Percentiles rank a stretch among this genome's conserved stretches.
Evolutionary conservation across 2,888 invertebrate genomes (phyloP).

Genomic region (Protonemura montana): DNA sequence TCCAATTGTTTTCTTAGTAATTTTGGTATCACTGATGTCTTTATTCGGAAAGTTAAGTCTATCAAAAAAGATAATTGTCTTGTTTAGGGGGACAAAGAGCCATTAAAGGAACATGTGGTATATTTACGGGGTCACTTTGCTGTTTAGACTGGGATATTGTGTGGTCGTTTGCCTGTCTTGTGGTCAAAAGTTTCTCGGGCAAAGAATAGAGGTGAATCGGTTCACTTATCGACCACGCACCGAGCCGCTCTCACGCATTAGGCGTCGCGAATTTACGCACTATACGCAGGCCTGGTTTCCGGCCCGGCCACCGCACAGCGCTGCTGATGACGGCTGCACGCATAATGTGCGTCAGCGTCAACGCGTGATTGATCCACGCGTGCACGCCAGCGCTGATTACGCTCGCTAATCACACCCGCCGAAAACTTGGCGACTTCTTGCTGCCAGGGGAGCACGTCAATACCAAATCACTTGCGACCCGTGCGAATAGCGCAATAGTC

Average conservation of each 20-base stretch:
- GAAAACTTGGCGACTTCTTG: no score
- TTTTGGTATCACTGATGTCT: conserved; percentile 23
- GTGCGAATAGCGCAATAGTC: no score
- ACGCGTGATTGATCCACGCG: neutral
- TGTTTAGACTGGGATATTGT: neutral
- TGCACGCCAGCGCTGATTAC: neutral
- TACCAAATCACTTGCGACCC: no score
- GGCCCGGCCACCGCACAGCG: neutral
- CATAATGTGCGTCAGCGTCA: neutral
- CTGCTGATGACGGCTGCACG: neutral
- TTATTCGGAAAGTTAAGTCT: conserved; percentile 5
- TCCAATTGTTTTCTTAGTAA: neutral
- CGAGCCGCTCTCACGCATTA: neutral
- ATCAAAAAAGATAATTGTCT: conserved; percentile 16
- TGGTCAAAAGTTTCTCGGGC: neutral
- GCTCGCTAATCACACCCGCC: neutral
- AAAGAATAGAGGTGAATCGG: neutral
- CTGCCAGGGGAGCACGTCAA: no score
- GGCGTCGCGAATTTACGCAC: neutral
- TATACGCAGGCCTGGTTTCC: neutral
- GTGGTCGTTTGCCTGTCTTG: conserved; percentile 4
- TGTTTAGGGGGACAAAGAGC: neutral
- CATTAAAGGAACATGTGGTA: conserved; percentile 7
- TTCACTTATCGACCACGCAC: conserved; percentile 38
- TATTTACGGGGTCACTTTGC: neutral